phyloP scores from a whole-genome alignment of 1,140 invertebrate species.

The Glossosoma conforme region DNA sequence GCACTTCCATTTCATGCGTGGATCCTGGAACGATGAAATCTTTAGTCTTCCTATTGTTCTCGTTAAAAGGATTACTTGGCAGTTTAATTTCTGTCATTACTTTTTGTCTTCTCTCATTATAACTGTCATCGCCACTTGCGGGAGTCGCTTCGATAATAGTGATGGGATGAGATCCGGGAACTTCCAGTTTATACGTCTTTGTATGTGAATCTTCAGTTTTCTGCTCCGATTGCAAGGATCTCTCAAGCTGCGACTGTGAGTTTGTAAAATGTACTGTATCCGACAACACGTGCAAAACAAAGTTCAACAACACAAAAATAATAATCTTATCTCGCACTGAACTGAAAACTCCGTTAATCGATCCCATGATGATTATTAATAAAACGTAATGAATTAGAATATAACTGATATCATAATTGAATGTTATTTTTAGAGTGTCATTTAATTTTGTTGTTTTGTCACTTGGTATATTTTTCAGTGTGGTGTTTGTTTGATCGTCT shows the following conservation, averaged over 20 bases:
- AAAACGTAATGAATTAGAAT: no score
- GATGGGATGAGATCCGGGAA: slow-evolving; percentile 50
- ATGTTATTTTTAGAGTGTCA: no score
- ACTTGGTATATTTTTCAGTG: no score
- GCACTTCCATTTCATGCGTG: slow-evolving; percentile 42
- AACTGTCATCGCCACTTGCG: slow-evolving; percentile 18
- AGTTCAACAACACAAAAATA: no score
- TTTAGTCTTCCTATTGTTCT: slow-evolving; percentile 32
- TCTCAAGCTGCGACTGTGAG: slow-evolving; percentile 20
- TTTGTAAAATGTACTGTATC: slow-evolving; percentile 31
- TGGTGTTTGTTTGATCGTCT: no score
- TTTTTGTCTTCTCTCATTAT: slow-evolving; percentile 29
- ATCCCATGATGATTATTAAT: no score
- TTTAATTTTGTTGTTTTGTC: no score
- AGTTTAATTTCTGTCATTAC: background rate
- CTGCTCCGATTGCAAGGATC: slow-evolving; percentile 15
- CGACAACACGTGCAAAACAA: no score
- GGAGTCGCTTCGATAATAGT: slow-evolving; percentile 48
- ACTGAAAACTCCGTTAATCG: no score
- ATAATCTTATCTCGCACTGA: no score
- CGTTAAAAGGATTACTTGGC: no score
- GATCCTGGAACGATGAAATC: slow-evolving; percentile 43
- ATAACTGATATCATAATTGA: no score
- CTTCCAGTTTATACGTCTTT: slow-evolving; percentile 43
- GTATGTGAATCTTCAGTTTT: background rate